A percentile compares a stretch with the other conserved stretches of the same genome.
Evolutionary conservation across 1,140 invertebrate species (phyloP).

Genomic region (Aradophagus sp.): DNA sequence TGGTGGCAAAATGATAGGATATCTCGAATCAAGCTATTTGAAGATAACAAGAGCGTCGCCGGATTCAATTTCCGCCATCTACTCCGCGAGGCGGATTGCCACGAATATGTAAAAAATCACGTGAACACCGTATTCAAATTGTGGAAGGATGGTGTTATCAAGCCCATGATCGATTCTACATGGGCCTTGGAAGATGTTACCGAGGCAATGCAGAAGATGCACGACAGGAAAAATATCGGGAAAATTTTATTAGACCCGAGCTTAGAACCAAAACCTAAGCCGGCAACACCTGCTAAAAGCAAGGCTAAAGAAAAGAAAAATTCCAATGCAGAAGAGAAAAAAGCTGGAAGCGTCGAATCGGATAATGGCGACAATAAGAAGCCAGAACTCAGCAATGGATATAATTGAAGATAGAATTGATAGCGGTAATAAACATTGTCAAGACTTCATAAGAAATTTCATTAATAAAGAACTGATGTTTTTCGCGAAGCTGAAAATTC

Average conservation of each 20-base stretch:
- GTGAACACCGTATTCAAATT: constrained; percentile 84
- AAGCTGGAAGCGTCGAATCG: constrained; percentile 72
- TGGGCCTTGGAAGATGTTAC: constrained; percentile 90
- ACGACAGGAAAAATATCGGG: constrained; percentile 92
- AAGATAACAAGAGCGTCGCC: constrained; percentile 89
- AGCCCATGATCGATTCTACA: constrained; percentile 87
- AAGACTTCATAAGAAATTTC: neutral
- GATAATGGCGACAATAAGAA: constrained; percentile 77
- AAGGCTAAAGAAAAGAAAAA: constrained; percentile 82
- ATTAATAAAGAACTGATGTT: too few relatives aligned
- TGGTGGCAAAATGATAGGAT: constrained; percentile 96
- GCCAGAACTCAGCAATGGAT: constrained; percentile 74
- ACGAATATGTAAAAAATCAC: constrained; percentile 80
- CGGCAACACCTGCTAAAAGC: constrained; percentile 83
- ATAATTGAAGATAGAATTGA: constrained; percentile 75
- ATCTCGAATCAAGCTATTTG: constrained; percentile 89
- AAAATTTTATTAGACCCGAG: constrained; percentile 89
- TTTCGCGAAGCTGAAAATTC: too few relatives aligned
- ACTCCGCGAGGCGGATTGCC: constrained; percentile 83
- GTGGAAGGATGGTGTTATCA: constrained; percentile 85
- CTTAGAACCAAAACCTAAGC: constrained; percentile 85
- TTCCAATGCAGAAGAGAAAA: constrained; percentile 81
- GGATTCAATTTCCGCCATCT: constrained; percentile 90
- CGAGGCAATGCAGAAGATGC: constrained; percentile 94
- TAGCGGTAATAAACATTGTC: constrained; percentile 58